Base-by-base conservation (phyloP, 2,797 vertebrate genomes). In the Argya squamiceps region DNA sequence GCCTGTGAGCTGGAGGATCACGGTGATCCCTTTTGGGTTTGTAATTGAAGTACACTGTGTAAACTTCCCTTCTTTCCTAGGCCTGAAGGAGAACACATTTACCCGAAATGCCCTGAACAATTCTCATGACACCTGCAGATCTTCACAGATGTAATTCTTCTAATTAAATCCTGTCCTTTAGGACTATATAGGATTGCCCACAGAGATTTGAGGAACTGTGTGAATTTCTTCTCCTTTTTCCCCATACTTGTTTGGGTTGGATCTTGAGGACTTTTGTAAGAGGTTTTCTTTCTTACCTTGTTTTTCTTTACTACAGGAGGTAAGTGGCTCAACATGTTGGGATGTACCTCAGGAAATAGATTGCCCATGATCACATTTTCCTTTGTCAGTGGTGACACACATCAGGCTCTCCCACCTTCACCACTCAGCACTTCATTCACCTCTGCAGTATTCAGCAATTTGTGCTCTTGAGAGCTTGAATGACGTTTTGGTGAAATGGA, bases 81-180 rank as follows among this genome's bases (percentile, higher is more conserved):
- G 75, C 67, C 1, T 3, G 63, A 68, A 85, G 68, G 52, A 92
- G 73, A 94, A 47, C 46, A 44, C 32, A 19, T 81, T 90, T 94
- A 47, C 58, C 59, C 79, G 88, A 84, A 81, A 60, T 64, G 49
- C 56, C 80, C 49, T 74, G 77, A 88, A 71, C 49, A 88, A 85
- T 86, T 90, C 73, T 82, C 76, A 29, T 15, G 52, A 78, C 50
- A 65, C 77, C 46, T 64, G 50, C 58, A 86, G 73, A 71, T 92
- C 46, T 65, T 60, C 69, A 22, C 71, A 60, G 58, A 90, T 49
- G 17, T 44, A 84, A 59, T 60, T 56, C 43, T 71, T 91, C 64
- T 92, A 85, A 95, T 95, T 95, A 95, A 93, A 93, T 89, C 37
- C 37, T 53, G 27, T 92, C 82, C 82, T 93, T 77, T 43, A 89